A percentile compares a stretch with the other conserved stretches of the same genome.
These are phyloP conservation scores for Parazoanthus darwini DNA, from an alignment of 92 coral and sea anemone genomes.

Conservation along the genomic window DNA sequence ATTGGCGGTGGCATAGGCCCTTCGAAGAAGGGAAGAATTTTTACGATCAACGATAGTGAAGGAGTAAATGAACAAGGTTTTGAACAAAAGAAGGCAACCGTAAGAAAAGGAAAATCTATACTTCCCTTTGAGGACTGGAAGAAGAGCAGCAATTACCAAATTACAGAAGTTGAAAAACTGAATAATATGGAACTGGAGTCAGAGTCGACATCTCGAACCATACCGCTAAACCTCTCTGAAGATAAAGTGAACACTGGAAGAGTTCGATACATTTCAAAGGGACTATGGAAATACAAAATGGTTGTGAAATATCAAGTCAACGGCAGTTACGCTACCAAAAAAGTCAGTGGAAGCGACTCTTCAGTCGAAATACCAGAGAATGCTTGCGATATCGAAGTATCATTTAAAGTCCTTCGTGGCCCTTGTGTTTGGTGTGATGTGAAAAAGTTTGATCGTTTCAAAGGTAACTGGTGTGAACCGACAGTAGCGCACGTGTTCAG, in stretches of 20 bases:
- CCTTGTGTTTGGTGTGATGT: slow-evolving; percentile 28
- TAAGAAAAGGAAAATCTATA: neutral
- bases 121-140: neutral
- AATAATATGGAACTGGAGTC: neutral
- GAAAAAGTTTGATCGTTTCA: slow-evolving; percentile 30
- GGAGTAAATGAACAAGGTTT: neutral
- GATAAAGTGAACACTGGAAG: neutral
- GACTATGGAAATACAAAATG: slow-evolving; percentile 28
- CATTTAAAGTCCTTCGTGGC: slow-evolving; percentile 23
- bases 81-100: neutral
- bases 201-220: no score
- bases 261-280: slow-evolving; percentile 18
- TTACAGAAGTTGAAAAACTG: neutral
- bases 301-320: neutral
- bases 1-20: neutral
- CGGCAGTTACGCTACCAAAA: neutral
- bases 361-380: slow-evolving; percentile 24
- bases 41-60: neutral
- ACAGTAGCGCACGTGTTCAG: slow-evolving; percentile 24
- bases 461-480: slow-evolving; percentile 17
- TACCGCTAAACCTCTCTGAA: neutral
- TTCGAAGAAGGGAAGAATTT: neutral
- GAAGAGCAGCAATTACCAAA: neutral
- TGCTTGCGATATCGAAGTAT: slow-evolving; percentile 12
- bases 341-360: slow-evolving; percentile 11